Evolutionary conservation across 2,113 vertebrate genomes (phyloP).

Genomic region (Triplophysa dalaica): DNA sequence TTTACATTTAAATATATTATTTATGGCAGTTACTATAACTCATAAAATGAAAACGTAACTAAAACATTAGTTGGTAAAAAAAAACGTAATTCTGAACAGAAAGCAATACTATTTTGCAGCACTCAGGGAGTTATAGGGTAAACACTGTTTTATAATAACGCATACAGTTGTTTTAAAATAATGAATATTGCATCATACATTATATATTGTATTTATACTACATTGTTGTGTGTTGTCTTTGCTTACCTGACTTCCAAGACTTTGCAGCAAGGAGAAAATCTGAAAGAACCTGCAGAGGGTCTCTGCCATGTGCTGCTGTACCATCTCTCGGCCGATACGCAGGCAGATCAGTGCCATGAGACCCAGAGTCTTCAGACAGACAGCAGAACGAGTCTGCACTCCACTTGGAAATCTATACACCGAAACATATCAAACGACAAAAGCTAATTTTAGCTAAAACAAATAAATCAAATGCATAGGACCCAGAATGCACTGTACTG

Average conservation of each 20-base stretch:
- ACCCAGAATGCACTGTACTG: too few species aligned
- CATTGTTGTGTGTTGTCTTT: background rate
- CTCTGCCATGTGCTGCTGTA: slow-evolving; percentile 91
- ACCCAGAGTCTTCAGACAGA: slow-evolving; percentile 93
- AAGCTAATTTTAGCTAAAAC: background rate
- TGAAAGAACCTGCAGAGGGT: slow-evolving; percentile 85
- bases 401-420: slow-evolving; percentile 89
- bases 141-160: too few species aligned
- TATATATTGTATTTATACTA: background rate
- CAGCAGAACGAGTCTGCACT: slow-evolving; percentile 86
- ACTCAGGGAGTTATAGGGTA: too few species aligned
- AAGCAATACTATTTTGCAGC: too few species aligned
- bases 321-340: slow-evolving; percentile 96
- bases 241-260: slow-evolving; percentile 82
- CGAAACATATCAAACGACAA: slow-evolving; percentile 23
- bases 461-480: background rate
- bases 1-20: background rate
- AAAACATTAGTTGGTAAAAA: too few species aligned
- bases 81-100: too few species aligned
- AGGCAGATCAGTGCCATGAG: slow-evolving; percentile 93
- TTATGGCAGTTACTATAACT: too few species aligned
- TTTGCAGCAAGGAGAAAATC: slow-evolving; percentile 84
- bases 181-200: background rate
- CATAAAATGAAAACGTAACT: too few species aligned
- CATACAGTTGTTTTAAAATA: too few species aligned